A percentile compares a stretch with the other conserved stretches of the same genome.
phyloP scores from a whole-genome alignment of 2,888 invertebrate species.

The Acleris laterana region DNA sequence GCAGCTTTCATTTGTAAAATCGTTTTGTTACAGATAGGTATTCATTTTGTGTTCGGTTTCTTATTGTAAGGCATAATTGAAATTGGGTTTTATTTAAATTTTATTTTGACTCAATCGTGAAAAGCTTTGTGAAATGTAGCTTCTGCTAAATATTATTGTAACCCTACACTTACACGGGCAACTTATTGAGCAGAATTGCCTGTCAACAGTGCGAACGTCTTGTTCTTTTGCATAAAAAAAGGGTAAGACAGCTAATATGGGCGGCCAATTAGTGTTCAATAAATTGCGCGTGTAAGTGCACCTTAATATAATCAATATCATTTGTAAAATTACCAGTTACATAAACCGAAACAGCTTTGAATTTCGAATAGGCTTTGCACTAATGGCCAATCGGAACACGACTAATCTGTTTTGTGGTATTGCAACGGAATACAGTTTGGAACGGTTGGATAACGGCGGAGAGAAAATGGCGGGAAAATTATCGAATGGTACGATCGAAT shows the following conservation, averaged over 20 bases:
- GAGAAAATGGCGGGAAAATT: constrained; percentile 59
- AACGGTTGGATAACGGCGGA: constrained; percentile 38
- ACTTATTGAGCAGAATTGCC: no score
- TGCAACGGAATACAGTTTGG: constrained; percentile 45
- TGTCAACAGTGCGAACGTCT: no score
- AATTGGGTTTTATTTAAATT: no score
- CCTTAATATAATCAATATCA: neutral
- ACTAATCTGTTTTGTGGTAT: constrained; percentile 61
- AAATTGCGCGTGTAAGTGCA: neutral
- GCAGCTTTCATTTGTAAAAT: constrained; percentile 7
- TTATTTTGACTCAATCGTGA: no score
- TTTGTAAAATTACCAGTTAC: constrained; percentile 22
- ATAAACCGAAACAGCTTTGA: constrained; percentile 45
- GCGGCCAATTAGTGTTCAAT: neutral
- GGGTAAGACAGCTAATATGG: no score
- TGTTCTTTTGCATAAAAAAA: no score
- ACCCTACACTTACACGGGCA: no score
- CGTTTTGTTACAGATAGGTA: no score
- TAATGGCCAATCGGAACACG: constrained; percentile 47
- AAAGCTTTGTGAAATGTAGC: no score
- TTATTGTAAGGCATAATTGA: neutral
- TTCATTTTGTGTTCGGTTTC: neutral
- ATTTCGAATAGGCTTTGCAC: constrained; percentile 44
- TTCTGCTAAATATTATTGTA: no score
- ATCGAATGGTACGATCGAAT: constrained; percentile 41